Conservation (phyloP, 2,888 invertebrate genomes). For the Apotomis betuletana region DNA sequence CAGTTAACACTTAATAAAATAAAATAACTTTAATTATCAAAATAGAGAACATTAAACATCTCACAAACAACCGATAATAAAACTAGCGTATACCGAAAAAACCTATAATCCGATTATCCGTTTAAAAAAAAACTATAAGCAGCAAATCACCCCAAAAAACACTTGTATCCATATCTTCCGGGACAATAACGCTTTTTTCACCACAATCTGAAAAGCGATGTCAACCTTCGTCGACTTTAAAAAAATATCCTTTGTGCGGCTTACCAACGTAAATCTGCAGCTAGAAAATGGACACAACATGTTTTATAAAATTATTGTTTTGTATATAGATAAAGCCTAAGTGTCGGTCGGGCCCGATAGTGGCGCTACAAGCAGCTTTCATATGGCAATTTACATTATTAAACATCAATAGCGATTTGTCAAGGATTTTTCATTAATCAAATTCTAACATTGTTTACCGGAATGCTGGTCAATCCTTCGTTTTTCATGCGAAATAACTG, state of each 20-base stretch:
- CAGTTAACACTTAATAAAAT: no score
- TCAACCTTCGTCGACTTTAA: constrained; percentile 50
- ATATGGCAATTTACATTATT: no score
- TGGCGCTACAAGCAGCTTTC: no score
- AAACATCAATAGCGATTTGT: no score
- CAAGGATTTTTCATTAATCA: no score
- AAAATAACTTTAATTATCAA: no score
- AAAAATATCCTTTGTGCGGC: constrained; percentile 42
- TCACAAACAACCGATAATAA: constrained; percentile 1
- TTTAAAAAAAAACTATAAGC: constrained; percentile 22
- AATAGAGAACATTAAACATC: neutral
- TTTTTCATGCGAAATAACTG: no score
- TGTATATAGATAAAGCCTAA: no score
- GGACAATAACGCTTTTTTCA: constrained; percentile 54
- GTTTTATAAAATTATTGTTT: no score
- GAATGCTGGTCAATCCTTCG: no score
- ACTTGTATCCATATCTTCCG: constrained; percentile 53
- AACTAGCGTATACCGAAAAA: neutral
- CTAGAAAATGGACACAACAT: neutral
- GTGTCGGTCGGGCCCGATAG: no score
- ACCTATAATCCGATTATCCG: constrained; percentile 25
- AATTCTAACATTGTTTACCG: no score
- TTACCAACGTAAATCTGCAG: constrained; percentile 7
- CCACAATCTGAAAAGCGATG: constrained; percentile 61
- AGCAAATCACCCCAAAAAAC: constrained; percentile 44